Conservation (phyloP, 1,140 invertebrate genomes). For the Drosophila ficusphila region DNA sequence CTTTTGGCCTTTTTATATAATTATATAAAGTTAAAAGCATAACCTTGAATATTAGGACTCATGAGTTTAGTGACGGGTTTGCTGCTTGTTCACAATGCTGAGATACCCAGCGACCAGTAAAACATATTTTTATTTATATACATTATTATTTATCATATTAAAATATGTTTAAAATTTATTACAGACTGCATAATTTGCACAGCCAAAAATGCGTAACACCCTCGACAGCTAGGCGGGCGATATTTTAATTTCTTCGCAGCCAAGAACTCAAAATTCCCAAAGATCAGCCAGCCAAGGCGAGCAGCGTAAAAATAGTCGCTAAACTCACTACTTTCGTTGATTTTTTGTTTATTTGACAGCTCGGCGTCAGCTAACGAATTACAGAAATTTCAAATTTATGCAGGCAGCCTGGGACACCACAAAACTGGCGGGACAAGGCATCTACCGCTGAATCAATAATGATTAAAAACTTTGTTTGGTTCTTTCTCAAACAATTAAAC, state of each 20-base stretch:
- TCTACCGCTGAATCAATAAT: constrained; percentile 54
- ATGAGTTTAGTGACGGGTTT: no score
- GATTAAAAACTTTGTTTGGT: constrained; percentile 51
- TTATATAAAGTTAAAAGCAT: no score
- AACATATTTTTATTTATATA: not conserved
- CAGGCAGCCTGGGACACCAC: constrained; percentile 29
- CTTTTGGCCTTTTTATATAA: no score
- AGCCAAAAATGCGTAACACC: constrained; percentile 37
- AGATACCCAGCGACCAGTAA: no score
- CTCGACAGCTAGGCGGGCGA: constrained; percentile 19
- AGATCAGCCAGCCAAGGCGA: constrained; percentile 60
- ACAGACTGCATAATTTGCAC: constrained; percentile 35
- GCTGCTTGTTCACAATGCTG: no score
- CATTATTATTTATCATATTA: not conserved
- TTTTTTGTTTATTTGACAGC: constrained; percentile 63
- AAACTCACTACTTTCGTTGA: constrained; percentile 49
- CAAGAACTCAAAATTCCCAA: constrained; percentile 63
- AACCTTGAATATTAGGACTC: no score
- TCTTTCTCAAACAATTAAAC: constrained; percentile 56
- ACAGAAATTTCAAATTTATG: constrained; percentile 61
- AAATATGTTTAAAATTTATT: constrained; percentile 34
- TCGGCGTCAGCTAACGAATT: constrained; percentile 49
- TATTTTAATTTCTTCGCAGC: constrained; percentile 44
- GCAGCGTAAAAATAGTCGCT: constrained; percentile 61
- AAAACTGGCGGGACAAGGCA: constrained; percentile 26